Percentiles rank a stretch among this genome's conserved stretches.
Conservation (phyloP, 1,140 invertebrate species). For the Drosophila arawakana region DNA sequence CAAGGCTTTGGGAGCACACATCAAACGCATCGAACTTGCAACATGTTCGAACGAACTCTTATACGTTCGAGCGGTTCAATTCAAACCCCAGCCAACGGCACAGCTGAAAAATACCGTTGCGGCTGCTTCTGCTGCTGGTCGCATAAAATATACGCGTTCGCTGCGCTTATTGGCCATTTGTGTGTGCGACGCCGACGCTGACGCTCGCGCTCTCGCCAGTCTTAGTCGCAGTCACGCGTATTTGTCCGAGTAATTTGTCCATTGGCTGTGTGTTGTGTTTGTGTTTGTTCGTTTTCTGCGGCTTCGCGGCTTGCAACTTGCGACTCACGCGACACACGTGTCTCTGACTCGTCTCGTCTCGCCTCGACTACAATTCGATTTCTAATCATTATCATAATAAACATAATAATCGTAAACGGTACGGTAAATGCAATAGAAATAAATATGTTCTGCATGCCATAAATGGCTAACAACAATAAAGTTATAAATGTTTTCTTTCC, state of each 20-base stretch:
- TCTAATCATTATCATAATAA: conserved; percentile 63
- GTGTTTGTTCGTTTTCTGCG: background rate
- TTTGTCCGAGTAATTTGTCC: conserved; percentile 2
- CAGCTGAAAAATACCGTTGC: conserved; percentile 16
- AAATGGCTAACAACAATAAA: conserved; percentile 36
- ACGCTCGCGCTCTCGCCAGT: conserved; percentile 27
- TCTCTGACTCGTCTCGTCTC: conserved; percentile 32
- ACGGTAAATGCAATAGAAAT: conserved; percentile 73
- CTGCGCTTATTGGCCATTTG: conserved; percentile 72
- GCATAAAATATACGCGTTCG: conserved; percentile 72
- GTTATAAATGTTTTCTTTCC: conserved; percentile 10
- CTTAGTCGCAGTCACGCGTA: conserved; percentile 1
- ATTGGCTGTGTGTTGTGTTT: background rate
- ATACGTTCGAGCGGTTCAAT: conserved; percentile 38
- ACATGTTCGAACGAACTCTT: conserved; percentile 24
- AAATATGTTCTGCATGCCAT: conserved; percentile 37
- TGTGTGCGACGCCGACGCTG: conserved; percentile 65
- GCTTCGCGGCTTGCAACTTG: conserved; percentile 31
- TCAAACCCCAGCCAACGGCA: conserved; percentile 34
- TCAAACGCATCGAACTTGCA: background rate
- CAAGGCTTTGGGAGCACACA: conserved; percentile 7
- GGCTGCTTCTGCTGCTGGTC: conserved; percentile 28
- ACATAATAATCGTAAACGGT: conserved; percentile 50
- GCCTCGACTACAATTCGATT: conserved; percentile 11
- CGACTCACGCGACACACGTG: conserved; percentile 41